Evolutionary conservation across 2,797 vertebrate genomes (phyloP).

Genomic region (Onychomys arenicola): DNA sequence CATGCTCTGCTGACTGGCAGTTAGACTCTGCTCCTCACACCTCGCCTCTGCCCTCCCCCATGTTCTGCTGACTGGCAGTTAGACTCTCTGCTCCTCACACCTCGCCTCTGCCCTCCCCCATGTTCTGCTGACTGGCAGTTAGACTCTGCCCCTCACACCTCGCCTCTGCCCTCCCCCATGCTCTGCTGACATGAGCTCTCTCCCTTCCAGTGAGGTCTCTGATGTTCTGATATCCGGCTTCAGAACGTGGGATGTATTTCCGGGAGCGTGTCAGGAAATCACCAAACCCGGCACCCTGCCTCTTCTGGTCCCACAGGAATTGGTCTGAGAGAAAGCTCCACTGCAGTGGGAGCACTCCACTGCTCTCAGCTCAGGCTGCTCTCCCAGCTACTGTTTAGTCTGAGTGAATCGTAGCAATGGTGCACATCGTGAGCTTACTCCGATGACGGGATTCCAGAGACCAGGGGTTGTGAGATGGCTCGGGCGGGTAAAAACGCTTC

Average conservation of each 20-base stretch:
- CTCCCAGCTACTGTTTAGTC: background rate
- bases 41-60: background rate
- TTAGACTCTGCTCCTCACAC: background rate
- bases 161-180: background rate
- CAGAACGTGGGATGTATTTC: background rate
- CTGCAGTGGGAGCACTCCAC: background rate
- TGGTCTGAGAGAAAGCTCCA: background rate
- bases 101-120: background rate
- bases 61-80: background rate
- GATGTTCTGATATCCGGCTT: background rate
- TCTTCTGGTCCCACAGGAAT: background rate
- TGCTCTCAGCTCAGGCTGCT: background rate
- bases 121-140: background rate
- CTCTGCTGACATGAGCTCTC: background rate
- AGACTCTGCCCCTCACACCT: background rate
- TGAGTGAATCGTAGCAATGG: background rate
- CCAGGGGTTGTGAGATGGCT: background rate
- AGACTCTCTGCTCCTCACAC: background rate
- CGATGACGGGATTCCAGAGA: background rate
- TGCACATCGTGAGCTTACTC: background rate
- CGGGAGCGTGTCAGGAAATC: background rate
- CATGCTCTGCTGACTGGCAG: accelerated
- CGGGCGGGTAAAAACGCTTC: background rate
- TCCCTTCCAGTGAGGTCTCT: background rate
- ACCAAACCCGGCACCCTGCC: background rate